Evolutionary conservation across 2,888 invertebrate species (phyloP), one percentile per base, ranked within the genome.

Genomic region (Lasioglossum marginatum): DNA sequence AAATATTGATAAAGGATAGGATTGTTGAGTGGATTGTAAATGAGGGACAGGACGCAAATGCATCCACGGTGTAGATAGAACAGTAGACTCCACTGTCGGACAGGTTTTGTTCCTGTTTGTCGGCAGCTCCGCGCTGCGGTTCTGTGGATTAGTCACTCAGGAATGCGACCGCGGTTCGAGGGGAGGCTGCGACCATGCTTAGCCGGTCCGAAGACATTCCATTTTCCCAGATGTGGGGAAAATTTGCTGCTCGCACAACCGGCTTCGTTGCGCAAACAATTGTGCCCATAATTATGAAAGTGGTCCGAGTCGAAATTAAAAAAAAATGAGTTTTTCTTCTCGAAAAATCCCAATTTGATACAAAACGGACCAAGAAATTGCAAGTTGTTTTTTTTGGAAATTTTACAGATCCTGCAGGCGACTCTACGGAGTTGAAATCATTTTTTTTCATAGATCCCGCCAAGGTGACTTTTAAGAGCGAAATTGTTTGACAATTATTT

Each of bases 71-170:
- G 37, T n/a, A n/a, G n/a, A 70, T 37, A 40, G 23, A 63, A 27
- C 10, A 52, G 45, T 45, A 75, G 60, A 10, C 23, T 43, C 73
- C 60, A n/a, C 60, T 40, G 74, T 43, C 57, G 27, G 40, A 84
- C 57, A 8, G 31, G 60, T 70, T 63, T 77, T 71, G 40, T 75
- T 81, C 63, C 68, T 70, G 66, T n/a, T 87, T 71, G 63, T 77
- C 68, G 60, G 71, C 43, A 77, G 60, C 68, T 48, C 57, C 52
- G 68, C 43, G 72, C 72, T 78, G 85, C 45, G 72, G 78, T 83
- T 89, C 83, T 37, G 63, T 76, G 86, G 89, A 92, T 92, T 90
- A 90, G 92, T 91, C 90, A 88, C 77, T 87, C 81, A 90, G 89
- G 90, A 89, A 91, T 91, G 88, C 84, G 81, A 91, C 73, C 81